A percentile compares a stretch with the other conserved stretches of the same genome.
Evolutionary conservation across 1,140 invertebrate genomes (phyloP).

Genomic region (Ips typographus): DNA sequence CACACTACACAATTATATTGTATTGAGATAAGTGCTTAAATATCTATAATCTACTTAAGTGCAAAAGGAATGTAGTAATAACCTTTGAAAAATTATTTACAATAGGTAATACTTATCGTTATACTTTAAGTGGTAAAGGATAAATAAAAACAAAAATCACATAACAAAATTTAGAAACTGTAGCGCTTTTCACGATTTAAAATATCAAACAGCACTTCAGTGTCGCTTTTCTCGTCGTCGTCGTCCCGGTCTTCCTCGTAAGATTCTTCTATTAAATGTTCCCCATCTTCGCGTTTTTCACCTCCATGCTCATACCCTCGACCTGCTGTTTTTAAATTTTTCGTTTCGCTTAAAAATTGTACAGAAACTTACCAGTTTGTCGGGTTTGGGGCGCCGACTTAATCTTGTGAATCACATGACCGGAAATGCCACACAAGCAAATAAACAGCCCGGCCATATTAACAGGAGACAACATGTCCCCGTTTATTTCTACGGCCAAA

Average conservation of each 20-base stretch:
- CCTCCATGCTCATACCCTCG: conserved; percentile 42
- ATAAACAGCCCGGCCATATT: conserved; percentile 86
- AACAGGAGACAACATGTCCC: conserved; percentile 78
- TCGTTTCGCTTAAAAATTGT: conserved; percentile 28
- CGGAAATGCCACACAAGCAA: conserved; percentile 84
- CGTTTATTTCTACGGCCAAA: conserved; percentile 81
- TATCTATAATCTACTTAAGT: too few relatives aligned
- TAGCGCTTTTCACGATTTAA: conserved; percentile 41
- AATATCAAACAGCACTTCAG: conserved; percentile 50
- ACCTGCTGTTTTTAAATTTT: conserved; percentile 33
- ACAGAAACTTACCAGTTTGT: conserved; percentile 13
- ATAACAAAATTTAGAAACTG: conserved; percentile 22
- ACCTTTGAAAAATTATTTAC: too few relatives aligned
- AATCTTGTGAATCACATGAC: conserved; percentile 83
- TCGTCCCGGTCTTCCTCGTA: conserved; percentile 10
- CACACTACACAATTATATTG: too few relatives aligned
- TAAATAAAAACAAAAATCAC: too few relatives aligned
- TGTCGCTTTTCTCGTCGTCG: conserved; percentile 46
- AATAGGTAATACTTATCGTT: too few relatives aligned
- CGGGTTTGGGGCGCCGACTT: conserved; percentile 33
- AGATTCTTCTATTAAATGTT: too few relatives aligned
- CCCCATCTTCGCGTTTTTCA: conserved; percentile 32
- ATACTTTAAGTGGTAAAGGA: too few relatives aligned
- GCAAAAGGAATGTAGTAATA: too few relatives aligned
- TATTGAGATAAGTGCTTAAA: too few relatives aligned